phyloP scores from a whole-genome alignment of 2,797 vertebrate genomes.

The Australoheros facetus region DNA sequence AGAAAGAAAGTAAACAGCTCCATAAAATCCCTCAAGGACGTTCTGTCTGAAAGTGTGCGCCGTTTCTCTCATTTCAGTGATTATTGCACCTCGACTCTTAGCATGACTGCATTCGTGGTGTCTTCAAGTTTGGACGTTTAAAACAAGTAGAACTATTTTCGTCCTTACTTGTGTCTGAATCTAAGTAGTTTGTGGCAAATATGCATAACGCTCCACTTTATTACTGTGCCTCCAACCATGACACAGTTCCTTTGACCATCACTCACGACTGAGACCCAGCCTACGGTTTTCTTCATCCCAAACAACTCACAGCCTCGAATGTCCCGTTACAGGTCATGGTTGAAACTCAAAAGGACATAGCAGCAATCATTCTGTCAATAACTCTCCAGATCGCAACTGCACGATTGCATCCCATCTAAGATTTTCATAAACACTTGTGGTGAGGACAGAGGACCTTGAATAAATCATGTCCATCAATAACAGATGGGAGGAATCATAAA shows the following conservation, averaged over 20 bases:
- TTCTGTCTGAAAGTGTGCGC: not conserved
- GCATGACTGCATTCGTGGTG: not conserved
- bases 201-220: not conserved
- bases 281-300: not conserved
- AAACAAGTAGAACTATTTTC: not conserved
- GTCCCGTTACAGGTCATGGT: not conserved
- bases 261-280: not conserved
- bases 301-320: not conserved
- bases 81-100: not conserved
- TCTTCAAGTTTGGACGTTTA: not conserved
- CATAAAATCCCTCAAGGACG: not conserved
- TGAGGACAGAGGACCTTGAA: not conserved
- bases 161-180: not conserved
- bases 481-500: constrained; percentile 19
- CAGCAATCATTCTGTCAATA: not conserved
- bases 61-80: not conserved
- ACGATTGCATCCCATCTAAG: not conserved
- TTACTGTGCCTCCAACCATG: too few relatives aligned
- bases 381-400: not conserved
- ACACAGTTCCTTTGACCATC: not conserved
- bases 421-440: not conserved
- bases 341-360: not conserved
- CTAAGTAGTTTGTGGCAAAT: not conserved
- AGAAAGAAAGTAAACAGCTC: not conserved
- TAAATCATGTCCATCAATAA: constrained; percentile 5